Conservation (phyloP, 2,888 invertebrate genomes). For the Calameuta idolon region DNA sequence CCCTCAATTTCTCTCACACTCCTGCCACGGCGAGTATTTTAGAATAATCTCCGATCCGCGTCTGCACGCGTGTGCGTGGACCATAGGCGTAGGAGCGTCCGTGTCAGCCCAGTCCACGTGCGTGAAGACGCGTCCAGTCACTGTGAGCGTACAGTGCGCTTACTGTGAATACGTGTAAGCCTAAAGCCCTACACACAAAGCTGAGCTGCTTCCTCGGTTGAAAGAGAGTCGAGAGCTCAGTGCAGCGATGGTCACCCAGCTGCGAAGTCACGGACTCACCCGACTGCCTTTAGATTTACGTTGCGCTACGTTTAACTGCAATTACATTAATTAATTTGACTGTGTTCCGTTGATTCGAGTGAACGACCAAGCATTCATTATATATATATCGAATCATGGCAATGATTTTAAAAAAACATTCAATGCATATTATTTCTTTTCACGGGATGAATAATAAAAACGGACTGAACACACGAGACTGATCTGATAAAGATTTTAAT, state of each 20-base stretch:
- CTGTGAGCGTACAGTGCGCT: not conserved
- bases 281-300: not conserved
- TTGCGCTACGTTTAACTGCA: not conserved
- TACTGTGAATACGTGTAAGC: conserved; percentile 15
- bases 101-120: conserved; percentile 5
- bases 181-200: conserved; percentile 49
- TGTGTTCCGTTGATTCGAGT: not conserved
- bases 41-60: conserved; percentile 29
- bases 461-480: not conserved
- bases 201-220: conserved; percentile 37
- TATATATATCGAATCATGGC: not conserved
- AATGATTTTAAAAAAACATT: not conserved
- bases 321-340: not conserved
- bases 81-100: not conserved
- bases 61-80: conserved; percentile 40
- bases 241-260: conserved; percentile 63
- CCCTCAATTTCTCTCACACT: conserved; percentile 10
- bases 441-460: not conserved
- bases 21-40: conserved; percentile 18
- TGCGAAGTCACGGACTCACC: conserved; percentile 47
- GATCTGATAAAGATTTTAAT: not conserved
- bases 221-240: conserved; percentile 53
- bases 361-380: not conserved
- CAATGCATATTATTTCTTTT: not conserved
- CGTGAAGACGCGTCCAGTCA: conserved; percentile 2